These are phyloP conservation scores for Ginglymostoma cirratum DNA, from an alignment of 2,113 vertebrate species.

Conservation along the genomic window DNA sequence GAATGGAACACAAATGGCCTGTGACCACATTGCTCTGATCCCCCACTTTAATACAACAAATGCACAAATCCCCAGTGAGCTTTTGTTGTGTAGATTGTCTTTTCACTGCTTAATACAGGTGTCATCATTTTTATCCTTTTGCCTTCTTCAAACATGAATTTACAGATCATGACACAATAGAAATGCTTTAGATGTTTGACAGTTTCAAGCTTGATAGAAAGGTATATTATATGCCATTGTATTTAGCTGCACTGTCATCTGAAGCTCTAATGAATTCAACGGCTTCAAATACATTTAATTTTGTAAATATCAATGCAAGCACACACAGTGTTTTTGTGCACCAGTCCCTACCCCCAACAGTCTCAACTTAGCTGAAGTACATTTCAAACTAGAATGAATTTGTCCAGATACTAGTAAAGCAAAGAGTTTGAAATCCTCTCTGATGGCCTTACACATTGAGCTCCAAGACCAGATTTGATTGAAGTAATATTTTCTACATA, in stretches of 20 bases:
- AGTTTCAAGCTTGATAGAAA: not conserved
- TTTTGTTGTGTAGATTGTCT: conserved; percentile 36
- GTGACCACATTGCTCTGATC: conserved; percentile 35
- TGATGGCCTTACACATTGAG: not conserved
- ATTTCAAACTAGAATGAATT: not conserved
- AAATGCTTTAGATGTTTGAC: conserved; percentile 27
- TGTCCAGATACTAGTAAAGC: not conserved
- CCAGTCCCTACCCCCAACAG: not conserved
- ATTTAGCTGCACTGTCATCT: not conserved
- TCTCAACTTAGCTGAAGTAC: not conserved
- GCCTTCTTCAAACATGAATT: conserved; percentile 37
- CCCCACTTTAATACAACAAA: conserved; percentile 39
- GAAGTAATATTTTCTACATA: not conserved
- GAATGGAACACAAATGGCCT: conserved; percentile 37
- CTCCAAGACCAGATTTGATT: not conserved
- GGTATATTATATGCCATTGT: not conserved
- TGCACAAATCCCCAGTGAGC: conserved; percentile 37
- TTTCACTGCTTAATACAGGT: conserved; percentile 40
- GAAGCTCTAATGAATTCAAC: not conserved
- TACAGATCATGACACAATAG: conserved; percentile 27
- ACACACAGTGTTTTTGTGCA: not conserved
- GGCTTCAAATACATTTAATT: not conserved
- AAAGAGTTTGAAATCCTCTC: not conserved
- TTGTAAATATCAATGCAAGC: conserved; percentile 7
- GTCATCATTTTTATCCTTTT: conserved; percentile 39